Percentiles rank a stretch among this genome's conserved stretches.
These are phyloP conservation scores for Bombylius discolor DNA, from an alignment of 2,888 invertebrate species.

Conservation along the genomic window DNA sequence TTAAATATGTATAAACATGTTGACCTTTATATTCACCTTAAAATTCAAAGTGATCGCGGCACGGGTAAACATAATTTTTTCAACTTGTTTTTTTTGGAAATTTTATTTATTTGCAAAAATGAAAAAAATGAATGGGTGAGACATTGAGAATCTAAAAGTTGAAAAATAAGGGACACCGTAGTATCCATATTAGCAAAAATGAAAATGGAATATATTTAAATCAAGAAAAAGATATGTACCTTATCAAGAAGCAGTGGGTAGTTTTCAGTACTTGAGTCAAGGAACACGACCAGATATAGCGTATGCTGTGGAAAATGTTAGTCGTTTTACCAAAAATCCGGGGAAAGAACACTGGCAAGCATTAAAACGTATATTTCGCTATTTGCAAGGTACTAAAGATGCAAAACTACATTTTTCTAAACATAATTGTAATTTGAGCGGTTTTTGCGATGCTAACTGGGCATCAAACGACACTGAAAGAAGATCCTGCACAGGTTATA, in stretches of 20 bases:
- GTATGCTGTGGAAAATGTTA: conserved; percentile 14
- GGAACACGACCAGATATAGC: conserved; percentile 14
- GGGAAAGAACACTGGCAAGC: conserved; percentile 15
- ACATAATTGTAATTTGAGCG: background rate
- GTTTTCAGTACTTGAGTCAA: conserved; percentile 12
- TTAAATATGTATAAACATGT: no score
- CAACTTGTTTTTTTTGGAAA: no score
- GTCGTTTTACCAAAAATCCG: conserved; percentile 14
- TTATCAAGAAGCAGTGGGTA: conserved; percentile 12
- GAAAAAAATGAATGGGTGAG: no score
- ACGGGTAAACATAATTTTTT: no score
- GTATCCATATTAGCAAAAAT: no score
- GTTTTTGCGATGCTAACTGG: conserved; percentile 13
- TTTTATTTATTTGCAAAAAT: no score
- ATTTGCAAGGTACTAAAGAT: conserved; percentile 2
- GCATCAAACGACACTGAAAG: conserved; percentile 8
- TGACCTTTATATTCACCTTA: no score
- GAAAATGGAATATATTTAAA: conserved; percentile 8
- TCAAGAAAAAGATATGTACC: no score
- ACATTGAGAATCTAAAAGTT: no score
- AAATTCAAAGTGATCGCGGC: no score
- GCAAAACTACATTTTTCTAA: background rate
- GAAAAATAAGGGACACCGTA: no score
- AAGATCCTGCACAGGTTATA: conserved; percentile 1
- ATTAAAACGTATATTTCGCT: conserved; percentile 13